These are phyloP conservation scores for Doris montereyensis DNA, from an alignment of 2,888 invertebrate genomes.

Conservation along the genomic window DNA sequence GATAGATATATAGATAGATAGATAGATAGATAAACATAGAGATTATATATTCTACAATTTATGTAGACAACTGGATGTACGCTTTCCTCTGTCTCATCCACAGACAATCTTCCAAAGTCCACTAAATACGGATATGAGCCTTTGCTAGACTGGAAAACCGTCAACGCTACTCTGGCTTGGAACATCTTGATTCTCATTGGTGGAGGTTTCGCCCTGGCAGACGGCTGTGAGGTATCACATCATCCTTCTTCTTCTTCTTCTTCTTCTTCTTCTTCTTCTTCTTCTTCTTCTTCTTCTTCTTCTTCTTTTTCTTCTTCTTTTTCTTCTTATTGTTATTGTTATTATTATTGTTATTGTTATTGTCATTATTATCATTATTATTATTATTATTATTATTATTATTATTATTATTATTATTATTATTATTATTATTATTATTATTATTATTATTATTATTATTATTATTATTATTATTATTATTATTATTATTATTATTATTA, in stretches of 20 bases:
- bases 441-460: background rate
- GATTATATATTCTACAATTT: too few relatives aligned
- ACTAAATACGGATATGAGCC: slow-evolving; percentile 74
- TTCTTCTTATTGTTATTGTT: background rate
- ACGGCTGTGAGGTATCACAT: slow-evolving; percentile 80
- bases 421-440: too few relatives aligned
- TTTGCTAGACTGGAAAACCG: slow-evolving; percentile 86
- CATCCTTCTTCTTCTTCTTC: background rate
- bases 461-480: slow-evolving; percentile 8
- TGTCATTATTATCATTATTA: too few relatives aligned
- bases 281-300: background rate
- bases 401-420: too few relatives aligned
- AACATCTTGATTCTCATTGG: slow-evolving; percentile 88
- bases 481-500: slow-evolving; percentile 15
- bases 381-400: too few relatives aligned
- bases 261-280: background rate
- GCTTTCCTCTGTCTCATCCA: background rate
- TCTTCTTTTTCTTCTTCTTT: background rate
- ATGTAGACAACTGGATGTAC: background rate
- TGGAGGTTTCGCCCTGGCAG: slow-evolving; percentile 92
- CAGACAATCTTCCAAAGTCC: background rate
- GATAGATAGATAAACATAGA: too few relatives aligned
- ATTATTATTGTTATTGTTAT: background rate
- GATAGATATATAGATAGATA: too few relatives aligned
- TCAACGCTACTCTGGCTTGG: slow-evolving; percentile 91